Evolutionary conservation across 2,113 vertebrate species (phyloP).

Genomic region (Archocentrus centrarchus): DNA sequence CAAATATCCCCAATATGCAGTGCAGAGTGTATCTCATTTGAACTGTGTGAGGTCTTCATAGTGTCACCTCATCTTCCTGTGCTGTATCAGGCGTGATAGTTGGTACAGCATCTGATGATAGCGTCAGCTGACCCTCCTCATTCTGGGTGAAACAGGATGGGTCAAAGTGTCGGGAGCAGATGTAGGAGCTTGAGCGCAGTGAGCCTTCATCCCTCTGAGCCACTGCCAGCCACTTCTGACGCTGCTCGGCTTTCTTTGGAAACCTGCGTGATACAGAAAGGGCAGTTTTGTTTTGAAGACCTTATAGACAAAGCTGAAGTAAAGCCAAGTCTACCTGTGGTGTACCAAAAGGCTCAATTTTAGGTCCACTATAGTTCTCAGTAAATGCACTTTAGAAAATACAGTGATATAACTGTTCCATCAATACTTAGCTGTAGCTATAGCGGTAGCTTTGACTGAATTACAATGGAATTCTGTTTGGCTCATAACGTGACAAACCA

Average conservation of each 20-base stretch:
- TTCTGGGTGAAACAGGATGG: constrained; percentile 36
- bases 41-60: too few species aligned
- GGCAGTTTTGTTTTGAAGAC: not conserved
- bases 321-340: too few species aligned
- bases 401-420: not conserved
- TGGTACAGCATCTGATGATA: constrained; percentile 49
- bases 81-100: not conserved
- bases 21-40: too few species aligned
- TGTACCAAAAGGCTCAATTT: not conserved
- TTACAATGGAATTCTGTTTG: not conserved
- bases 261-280: constrained; percentile 38
- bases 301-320: not conserved
- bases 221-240: constrained; percentile 41
- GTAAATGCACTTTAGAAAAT: not conserved
- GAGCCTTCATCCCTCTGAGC: constrained; percentile 66
- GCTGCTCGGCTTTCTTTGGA: constrained; percentile 30
- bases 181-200: constrained; percentile 27
- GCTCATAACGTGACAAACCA: not conserved
- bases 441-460: not conserved
- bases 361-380: not conserved
- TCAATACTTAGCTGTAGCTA: not conserved
- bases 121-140: constrained; percentile 28
- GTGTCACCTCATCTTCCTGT: constrained; percentile 43
- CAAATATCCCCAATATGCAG: too few species aligned
- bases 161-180: constrained; percentile 69